Conservation (phyloP, 2,797 vertebrate genomes). For the Taeniopygia guttata region DNA sequence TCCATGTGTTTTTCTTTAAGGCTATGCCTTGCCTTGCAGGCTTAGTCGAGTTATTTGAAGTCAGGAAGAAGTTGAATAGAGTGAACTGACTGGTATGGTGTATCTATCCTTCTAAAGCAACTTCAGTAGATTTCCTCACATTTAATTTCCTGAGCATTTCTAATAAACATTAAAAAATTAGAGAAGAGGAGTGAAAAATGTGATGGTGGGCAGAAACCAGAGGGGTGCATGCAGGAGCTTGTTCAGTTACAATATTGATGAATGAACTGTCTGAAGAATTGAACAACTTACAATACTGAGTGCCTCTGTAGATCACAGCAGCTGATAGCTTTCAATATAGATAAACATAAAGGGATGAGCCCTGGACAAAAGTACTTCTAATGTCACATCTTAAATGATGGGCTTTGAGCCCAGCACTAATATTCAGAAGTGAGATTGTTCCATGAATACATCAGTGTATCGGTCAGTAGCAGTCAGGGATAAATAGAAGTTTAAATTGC, state of each 20-base stretch:
- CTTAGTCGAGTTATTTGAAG: background rate
- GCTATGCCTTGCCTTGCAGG: background rate
- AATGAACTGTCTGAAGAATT: background rate
- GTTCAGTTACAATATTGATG: background rate
- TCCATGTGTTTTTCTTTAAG: accelerated
- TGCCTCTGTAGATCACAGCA: background rate
- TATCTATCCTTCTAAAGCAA: background rate
- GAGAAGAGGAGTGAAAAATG: background rate
- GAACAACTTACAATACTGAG: background rate
- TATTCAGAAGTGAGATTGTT: background rate
- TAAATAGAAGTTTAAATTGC: background rate
- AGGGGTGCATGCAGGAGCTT: background rate
- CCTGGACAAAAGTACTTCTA: background rate
- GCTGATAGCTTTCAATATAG: background rate
- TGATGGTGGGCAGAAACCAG: background rate
- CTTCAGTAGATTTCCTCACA: background rate
- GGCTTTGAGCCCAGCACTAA: background rate
- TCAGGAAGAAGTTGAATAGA: background rate
- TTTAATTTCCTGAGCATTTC: background rate
- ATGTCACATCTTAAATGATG: background rate
- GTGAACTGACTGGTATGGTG: background rate
- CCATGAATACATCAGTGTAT: background rate
- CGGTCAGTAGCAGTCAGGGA: background rate
- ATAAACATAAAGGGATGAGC: background rate
- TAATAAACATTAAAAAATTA: background rate